Evolutionary conservation across 2,113 vertebrate genomes (phyloP).

Genomic region (Hemichromis elongatus): DNA sequence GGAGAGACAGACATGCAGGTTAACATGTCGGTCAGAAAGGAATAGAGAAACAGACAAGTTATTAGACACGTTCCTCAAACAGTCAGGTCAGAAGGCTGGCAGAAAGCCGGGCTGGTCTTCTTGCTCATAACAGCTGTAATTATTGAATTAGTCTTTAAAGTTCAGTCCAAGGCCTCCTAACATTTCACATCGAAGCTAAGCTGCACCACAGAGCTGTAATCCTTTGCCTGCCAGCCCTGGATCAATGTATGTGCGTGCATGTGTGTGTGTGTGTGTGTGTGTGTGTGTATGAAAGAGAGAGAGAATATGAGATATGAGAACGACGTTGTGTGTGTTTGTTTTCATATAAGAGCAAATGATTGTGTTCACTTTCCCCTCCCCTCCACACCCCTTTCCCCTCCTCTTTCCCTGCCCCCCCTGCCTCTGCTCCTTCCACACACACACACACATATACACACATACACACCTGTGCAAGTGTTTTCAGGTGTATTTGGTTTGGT

Average conservation of each 20-base stretch:
- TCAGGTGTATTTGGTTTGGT: conserved; percentile 69
- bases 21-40: neutral
- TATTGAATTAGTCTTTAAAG: conserved; percentile 97
- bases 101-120: conserved; percentile 13
- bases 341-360: conserved; percentile 33
- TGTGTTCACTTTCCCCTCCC: conserved; percentile 32
- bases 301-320: conserved; percentile 36
- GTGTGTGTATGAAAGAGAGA: neutral
- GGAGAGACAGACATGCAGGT: neutral
- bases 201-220: conserved; percentile 67
- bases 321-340: conserved; percentile 49
- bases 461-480: conserved; percentile 61
- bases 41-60: neutral
- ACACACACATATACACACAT: neutral
- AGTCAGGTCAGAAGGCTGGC: conserved; percentile 3
- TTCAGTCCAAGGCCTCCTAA: conserved; percentile 85
- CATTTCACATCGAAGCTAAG: conserved; percentile 88
- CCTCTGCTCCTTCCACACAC: too few species aligned
- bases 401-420: neutral
- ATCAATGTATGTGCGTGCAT: conserved; percentile 31
- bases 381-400: neutral
- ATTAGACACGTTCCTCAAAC: neutral
- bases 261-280: neutral
- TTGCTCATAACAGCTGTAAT: conserved; percentile 81
- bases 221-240: conserved; percentile 41